These are phyloP conservation scores for Campoletis raptor DNA, from an alignment of 2,888 invertebrate species.

Conservation along the genomic window DNA sequence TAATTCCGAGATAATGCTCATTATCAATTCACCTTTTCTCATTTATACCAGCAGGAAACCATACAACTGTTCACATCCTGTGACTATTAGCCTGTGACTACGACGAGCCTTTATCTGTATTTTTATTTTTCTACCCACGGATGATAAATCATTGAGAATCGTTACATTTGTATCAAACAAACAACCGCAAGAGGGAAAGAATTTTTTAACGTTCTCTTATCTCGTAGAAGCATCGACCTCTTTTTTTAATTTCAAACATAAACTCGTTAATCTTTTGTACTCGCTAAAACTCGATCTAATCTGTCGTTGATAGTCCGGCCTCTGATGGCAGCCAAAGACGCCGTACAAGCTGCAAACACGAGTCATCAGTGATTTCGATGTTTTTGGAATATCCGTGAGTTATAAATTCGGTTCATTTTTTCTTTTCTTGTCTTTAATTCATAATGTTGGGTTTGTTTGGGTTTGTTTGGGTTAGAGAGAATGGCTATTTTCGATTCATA, in stretches of 20 bases:
- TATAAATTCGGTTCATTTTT: too few species aligned
- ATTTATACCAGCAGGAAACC: conserved; percentile 46
- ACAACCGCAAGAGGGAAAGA: background rate
- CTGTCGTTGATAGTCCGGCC: conserved; percentile 55
- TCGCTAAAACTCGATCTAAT: conserved; percentile 57
- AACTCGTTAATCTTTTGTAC: conserved; percentile 39
- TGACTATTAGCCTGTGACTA: conserved; percentile 22
- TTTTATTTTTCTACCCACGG: conserved; percentile 9
- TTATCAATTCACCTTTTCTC: conserved; percentile 58
- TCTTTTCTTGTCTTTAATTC: too few species aligned
- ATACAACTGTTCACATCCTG: conserved; percentile 51
- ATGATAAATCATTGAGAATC: conserved; percentile 33
- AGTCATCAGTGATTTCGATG: background rate
- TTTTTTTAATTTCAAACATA: conserved; percentile 33
- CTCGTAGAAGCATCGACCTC: conserved; percentile 38
- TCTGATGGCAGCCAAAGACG: conserved; percentile 10
- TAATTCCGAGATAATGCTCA: conserved; percentile 22
- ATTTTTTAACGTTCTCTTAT: background rate
- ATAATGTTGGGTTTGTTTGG: too few species aligned
- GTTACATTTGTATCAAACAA: conserved; percentile 27
- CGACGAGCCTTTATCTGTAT: conserved; percentile 34
- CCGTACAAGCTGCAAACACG: conserved; percentile 6
- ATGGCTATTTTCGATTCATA: too few species aligned
- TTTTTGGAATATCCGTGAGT: too few species aligned
- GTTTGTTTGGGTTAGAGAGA: too few species aligned